phyloP scores from a whole-genome alignment of 2,888 invertebrate genomes.

The Anarsia innoxiella region DNA sequence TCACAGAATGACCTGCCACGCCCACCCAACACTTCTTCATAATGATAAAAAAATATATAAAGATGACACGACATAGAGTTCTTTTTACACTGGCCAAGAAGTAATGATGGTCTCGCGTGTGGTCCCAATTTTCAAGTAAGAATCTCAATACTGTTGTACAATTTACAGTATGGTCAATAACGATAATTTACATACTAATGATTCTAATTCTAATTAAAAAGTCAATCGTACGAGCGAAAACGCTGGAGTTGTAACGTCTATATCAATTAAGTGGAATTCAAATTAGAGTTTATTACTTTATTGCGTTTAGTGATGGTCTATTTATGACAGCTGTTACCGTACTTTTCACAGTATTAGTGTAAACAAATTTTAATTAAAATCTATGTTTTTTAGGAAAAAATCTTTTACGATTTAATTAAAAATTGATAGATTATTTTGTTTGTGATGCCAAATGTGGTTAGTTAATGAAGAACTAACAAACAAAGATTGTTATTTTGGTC shows the following conservation, averaged over 20 bases:
- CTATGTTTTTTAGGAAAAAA: no score
- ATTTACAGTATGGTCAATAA: slow-evolving; percentile 34
- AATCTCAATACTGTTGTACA: slow-evolving; percentile 33
- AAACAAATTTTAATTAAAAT: no score
- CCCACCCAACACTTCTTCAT: slow-evolving; percentile 26
- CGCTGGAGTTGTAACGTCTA: slow-evolving; percentile 27
- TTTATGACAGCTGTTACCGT: no score
- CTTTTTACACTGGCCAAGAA: slow-evolving; percentile 30
- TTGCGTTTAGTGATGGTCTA: no score
- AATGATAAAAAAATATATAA: slow-evolving; percentile 22
- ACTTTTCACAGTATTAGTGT: no score
- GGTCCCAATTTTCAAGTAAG: slow-evolving; percentile 42
- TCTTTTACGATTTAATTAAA: no score
- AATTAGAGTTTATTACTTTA: slow-evolving; percentile 40
- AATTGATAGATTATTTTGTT: no score
- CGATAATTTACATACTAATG: slow-evolving; percentile 37
- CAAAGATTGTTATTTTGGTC: no score
- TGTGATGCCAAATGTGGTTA: no score
- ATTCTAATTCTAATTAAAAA: slow-evolving; percentile 38
- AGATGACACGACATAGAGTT: slow-evolving; percentile 28
- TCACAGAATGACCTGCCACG: slow-evolving; percentile 26
- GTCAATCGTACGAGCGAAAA: slow-evolving; percentile 36
- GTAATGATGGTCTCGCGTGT: slow-evolving; percentile 53
- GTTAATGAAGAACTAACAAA: no score
- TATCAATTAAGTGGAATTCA: slow-evolving; percentile 40